These are phyloP conservation scores for Propithecus deckenii DNA, from an alignment of 2,797 vertebrate species.

Conservation along the genomic window DNA sequence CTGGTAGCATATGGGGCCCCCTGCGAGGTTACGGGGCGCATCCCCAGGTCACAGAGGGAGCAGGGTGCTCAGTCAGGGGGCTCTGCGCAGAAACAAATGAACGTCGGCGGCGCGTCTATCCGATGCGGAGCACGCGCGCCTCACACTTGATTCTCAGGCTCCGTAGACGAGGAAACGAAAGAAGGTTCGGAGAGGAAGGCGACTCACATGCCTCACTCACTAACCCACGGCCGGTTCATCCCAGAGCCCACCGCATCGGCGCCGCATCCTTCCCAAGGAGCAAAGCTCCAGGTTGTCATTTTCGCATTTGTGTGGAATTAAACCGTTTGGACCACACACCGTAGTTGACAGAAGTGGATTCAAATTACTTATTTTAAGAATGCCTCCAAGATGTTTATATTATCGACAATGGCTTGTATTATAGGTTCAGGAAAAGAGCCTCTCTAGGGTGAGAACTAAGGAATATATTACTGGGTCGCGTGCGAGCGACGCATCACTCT, in stretches of 20 bases:
- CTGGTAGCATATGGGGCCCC: fast-evolving
- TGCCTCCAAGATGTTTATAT: background rate
- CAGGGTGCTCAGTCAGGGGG: fast-evolving
- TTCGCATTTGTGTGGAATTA: background rate
- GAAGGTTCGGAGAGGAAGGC: fast-evolving
- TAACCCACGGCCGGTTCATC: background rate
- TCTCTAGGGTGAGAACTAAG: background rate
- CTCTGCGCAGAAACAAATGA: fast-evolving
- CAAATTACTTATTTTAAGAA: background rate
- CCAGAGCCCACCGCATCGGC: fast-evolving
- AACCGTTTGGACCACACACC: background rate
- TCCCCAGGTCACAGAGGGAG: background rate
- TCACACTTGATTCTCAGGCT: fast-evolving
- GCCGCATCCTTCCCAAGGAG: fast-evolving
- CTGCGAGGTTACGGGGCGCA: fast-evolving
- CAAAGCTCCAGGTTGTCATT: no score
- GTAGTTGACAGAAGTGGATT: background rate
- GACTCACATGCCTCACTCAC: fast-evolving
- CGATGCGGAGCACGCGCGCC: fast-evolving
- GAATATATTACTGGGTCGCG: background rate
- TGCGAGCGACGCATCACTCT: background rate
- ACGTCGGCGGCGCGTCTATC: fast-evolving
- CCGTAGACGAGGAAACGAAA: background rate
- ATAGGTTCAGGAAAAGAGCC: background rate
- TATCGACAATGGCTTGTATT: background rate